phyloP scores from a whole-genome alignment of 2,888 invertebrate species.

The Thecocarcelia acutangulata region DNA sequence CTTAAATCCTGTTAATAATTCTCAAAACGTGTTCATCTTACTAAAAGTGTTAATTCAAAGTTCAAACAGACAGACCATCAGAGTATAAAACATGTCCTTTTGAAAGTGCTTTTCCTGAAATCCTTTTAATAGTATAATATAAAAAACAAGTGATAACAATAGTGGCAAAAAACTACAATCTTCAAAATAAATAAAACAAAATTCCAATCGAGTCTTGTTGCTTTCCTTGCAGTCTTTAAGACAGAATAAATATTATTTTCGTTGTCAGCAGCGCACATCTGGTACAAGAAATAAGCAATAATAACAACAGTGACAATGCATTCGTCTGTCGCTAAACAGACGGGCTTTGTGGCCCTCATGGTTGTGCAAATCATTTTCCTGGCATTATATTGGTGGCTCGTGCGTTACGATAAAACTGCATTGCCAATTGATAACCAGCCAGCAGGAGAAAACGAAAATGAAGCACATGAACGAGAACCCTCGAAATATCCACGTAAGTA shows the following conservation, averaged over 20 bases:
- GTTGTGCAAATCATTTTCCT: slow-evolving; percentile 82
- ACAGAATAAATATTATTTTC: slow-evolving; percentile 30
- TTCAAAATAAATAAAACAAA: slow-evolving; percentile 38
- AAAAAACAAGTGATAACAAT: slow-evolving; percentile 30
- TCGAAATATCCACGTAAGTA: slow-evolving; percentile 81
- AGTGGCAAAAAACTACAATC: slow-evolving; percentile 12
- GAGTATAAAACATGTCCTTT: slow-evolving; percentile 18
- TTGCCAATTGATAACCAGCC: slow-evolving; percentile 73
- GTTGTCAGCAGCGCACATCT: slow-evolving; percentile 1
- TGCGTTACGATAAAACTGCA: slow-evolving; percentile 81
- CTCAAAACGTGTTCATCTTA: slow-evolving; percentile 66
- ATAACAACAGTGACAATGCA: slow-evolving; percentile 75
- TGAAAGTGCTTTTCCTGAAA: slow-evolving; percentile 21
- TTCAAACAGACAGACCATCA: slow-evolving; percentile 27
- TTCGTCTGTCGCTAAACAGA: slow-evolving; percentile 77
- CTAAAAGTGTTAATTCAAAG: slow-evolving; percentile 60
- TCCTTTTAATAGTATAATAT: slow-evolving; percentile 38
- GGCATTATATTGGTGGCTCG: slow-evolving; percentile 82
- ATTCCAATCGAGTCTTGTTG: slow-evolving; percentile 11
- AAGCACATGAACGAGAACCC: slow-evolving; percentile 79
- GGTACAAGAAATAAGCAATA: not conserved
- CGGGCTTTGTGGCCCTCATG: slow-evolving; percentile 82
- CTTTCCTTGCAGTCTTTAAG: slow-evolving; percentile 4
- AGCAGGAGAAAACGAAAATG: slow-evolving; percentile 75
- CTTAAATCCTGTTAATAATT: slow-evolving; percentile 63